These are phyloP conservation scores for Phataginus tricuspis DNA, from an alignment of 2,797 vertebrate genomes.

Conservation along the genomic window DNA sequence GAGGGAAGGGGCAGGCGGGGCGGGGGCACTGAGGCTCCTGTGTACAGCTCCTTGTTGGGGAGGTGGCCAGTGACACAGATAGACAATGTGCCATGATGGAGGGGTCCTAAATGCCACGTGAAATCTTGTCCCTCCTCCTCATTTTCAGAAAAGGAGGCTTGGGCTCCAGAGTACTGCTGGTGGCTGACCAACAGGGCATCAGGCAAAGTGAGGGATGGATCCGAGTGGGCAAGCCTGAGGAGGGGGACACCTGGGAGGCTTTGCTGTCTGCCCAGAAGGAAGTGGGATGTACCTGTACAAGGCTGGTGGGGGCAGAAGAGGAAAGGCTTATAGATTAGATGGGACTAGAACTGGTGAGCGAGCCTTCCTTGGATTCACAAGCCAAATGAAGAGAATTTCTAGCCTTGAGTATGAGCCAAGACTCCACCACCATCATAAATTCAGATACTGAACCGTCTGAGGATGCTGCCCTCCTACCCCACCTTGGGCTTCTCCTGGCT, in stretches of 20 bases:
- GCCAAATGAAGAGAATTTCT: not conserved
- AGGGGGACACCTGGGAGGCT: not conserved
- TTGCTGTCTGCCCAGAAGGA: not conserved
- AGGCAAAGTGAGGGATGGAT: not conserved
- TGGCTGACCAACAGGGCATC: accelerated
- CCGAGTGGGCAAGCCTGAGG: not conserved
- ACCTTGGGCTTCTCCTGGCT: not conserved
- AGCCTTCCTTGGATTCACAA: not conserved
- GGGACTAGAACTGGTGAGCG: not conserved
- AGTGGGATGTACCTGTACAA: not conserved
- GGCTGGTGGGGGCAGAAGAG: not conserved
- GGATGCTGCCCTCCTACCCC: not conserved
- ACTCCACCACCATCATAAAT: not conserved
- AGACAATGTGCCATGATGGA: not conserved
- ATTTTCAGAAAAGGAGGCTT: not conserved
- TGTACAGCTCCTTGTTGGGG: not conserved
- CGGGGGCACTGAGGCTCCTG: accelerated
- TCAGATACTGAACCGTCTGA: not conserved
- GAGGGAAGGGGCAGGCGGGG: not conserved
- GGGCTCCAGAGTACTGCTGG: not conserved
- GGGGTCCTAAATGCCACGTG: not conserved
- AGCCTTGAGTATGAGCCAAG: not conserved
- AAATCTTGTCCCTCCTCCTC: not conserved
- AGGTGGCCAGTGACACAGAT: not conserved
- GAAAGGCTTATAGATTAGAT: not conserved